A percentile compares a stretch with the other conserved stretches of the same genome.
Conservation (phyloP, 1,140 invertebrate genomes). For the Ceratina calcarata region DNA sequence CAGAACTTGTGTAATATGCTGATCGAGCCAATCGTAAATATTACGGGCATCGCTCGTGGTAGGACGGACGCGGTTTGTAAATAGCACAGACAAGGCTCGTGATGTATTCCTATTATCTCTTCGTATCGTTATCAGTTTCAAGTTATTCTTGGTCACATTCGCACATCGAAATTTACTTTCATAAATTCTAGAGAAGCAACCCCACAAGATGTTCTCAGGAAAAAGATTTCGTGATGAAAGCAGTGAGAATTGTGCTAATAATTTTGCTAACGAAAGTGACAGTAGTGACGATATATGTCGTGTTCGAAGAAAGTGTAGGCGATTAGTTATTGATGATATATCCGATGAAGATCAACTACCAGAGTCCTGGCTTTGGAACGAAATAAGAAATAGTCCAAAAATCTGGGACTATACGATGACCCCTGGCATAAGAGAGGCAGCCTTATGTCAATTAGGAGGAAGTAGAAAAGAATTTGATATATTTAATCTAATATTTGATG, state of each 20-base stretch:
- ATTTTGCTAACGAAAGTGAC: background rate
- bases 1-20: background rate
- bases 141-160: too few relatives aligned
- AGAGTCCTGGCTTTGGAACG: constrained; percentile 29
- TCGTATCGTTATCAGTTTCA: too few relatives aligned
- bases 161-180: too few relatives aligned
- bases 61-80: too few relatives aligned
- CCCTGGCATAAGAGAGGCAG: too few relatives aligned
- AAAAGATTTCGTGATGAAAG: too few relatives aligned
- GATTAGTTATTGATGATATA: background rate
- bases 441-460: constrained; percentile 28
- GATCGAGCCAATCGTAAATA: background rate
- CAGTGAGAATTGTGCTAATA: too few relatives aligned
- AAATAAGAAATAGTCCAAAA: constrained; percentile 38
- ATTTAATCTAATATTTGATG: constrained; percentile 41
- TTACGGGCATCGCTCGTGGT: background rate
- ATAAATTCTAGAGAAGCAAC: too few relatives aligned
- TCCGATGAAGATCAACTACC: constrained; percentile 28
- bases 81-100: too few relatives aligned
- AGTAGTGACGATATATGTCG: background rate
- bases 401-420: constrained; percentile 39
- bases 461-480: too few relatives aligned
- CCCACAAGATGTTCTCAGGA: too few relatives aligned
- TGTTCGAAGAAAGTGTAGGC: background rate
- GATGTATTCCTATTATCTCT: too few relatives aligned